phyloP scores from a whole-genome alignment of 2,888 invertebrate species.

The Diaphora mendica region DNA sequence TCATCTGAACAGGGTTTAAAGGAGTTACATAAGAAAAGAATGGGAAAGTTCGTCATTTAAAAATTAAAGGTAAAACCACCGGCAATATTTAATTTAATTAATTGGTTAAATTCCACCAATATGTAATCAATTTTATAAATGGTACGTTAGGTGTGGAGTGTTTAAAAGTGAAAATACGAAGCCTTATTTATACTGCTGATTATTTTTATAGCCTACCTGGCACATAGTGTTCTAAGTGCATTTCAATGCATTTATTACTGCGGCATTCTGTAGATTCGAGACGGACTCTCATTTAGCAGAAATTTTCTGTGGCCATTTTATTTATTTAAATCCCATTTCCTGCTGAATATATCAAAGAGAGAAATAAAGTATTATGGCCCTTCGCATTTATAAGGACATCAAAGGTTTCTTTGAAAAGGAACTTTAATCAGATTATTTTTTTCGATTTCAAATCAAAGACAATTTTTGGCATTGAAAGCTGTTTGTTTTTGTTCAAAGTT shows the following conservation, averaged over 20 bases:
- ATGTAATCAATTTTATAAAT: too few species aligned
- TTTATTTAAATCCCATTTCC: not conserved
- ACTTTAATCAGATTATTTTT: constrained; percentile 13
- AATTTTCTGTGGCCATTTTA: not conserved
- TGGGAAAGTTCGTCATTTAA: too few species aligned
- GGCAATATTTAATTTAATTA: too few species aligned
- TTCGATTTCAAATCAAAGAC: constrained; percentile 10
- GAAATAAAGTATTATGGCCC: constrained; percentile 2
- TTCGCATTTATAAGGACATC: constrained; percentile 6
- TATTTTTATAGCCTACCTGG: not conserved
- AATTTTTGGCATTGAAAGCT: constrained; percentile 6
- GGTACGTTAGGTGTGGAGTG: not conserved
- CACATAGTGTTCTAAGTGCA: not conserved
- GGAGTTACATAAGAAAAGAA: too few species aligned
- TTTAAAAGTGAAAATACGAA: not conserved
- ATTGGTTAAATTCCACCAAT: too few species aligned
- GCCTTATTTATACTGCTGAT: not conserved
- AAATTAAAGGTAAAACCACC: too few species aligned
- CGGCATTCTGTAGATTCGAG: not conserved
- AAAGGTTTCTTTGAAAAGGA: constrained; percentile 1
- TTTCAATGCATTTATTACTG: not conserved
- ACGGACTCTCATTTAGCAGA: not conserved
- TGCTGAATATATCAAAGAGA: not conserved
- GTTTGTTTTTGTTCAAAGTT: constrained; percentile 8
- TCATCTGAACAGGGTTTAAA: too few species aligned